phyloP scores from a whole-genome alignment of 2,888 invertebrate species.

The Tipula unca region DNA sequence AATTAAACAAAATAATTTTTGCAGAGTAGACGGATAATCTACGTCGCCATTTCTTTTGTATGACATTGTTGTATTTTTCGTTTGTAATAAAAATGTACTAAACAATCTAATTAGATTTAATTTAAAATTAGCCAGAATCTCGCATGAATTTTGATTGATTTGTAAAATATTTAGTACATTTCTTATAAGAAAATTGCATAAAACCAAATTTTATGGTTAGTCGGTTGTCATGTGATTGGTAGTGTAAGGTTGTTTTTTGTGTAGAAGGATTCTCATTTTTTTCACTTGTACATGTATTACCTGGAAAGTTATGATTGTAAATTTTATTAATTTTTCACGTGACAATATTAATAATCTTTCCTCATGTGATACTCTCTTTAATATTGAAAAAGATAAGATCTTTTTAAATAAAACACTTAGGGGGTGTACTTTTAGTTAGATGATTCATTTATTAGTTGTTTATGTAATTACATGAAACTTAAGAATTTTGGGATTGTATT shows the following conservation, averaged over 20 bases:
- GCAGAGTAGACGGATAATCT: background rate
- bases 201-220: background rate
- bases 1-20: background rate
- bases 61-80: background rate
- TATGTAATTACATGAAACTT: too few relatives aligned
- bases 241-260: background rate
- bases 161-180: background rate
- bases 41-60: conserved; percentile 3
- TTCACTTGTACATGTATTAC: background rate
- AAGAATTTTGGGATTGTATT: too few relatives aligned
- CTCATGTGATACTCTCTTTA: background rate
- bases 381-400: background rate
- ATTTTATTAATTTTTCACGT: background rate
- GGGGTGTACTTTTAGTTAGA: background rate
- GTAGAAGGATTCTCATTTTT: background rate
- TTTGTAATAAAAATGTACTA: background rate
- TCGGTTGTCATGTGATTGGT: background rate
- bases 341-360: background rate
- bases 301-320: background rate
- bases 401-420: background rate
- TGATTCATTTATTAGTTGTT: too few relatives aligned
- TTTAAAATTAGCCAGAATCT: background rate
- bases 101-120: background rate
- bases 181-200: background rate
- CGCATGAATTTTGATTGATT: background rate